Evolutionary conservation across 2,797 vertebrate genomes (phyloP).

Genomic region (Oryzias dopingdopingensis): DNA sequence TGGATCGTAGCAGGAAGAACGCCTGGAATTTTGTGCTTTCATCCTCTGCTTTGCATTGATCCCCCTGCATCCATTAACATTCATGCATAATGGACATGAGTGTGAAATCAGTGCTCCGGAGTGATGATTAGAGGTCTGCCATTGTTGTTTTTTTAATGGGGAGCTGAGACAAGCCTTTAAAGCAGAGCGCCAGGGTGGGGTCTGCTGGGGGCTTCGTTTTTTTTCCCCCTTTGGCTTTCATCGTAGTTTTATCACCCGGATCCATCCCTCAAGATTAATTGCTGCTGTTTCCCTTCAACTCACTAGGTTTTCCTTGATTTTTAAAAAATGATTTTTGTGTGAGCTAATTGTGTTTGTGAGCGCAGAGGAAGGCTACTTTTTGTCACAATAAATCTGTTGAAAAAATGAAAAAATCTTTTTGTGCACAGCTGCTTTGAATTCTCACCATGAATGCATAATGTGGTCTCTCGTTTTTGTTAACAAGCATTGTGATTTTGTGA

Average conservation of each 20-base stretch:
- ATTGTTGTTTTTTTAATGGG: slow-evolving; percentile 29
- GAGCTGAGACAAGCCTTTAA: slow-evolving; percentile 22
- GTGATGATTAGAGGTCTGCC: slow-evolving; percentile 28
- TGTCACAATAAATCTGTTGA: no score
- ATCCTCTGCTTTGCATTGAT: slow-evolving; percentile 65
- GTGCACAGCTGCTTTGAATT: no score
- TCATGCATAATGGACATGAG: slow-evolving; percentile 67
- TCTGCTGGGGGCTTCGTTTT: slow-evolving; percentile 2
- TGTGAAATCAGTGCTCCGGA: slow-evolving; percentile 53
- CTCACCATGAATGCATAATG: no score
- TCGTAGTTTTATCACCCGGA: slow-evolving; percentile 29
- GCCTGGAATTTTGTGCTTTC: slow-evolving; percentile 51
- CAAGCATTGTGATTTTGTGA: no score
- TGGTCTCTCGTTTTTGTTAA: no score
- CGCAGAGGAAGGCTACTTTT: no score
- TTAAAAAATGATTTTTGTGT: neutral
- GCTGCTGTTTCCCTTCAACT: slow-evolving; percentile 8
- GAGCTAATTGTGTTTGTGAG: no score
- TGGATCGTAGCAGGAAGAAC: slow-evolving; percentile 35
- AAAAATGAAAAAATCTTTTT: no score
- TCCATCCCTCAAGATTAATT: slow-evolving; percentile 45
- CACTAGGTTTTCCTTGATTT: neutral
- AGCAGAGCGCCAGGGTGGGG: slow-evolving; percentile 18
- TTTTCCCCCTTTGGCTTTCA: slow-evolving; percentile 22
- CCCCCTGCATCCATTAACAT: slow-evolving; percentile 69